A percentile compares a stretch with the other conserved stretches of the same genome.
These are phyloP conservation scores for Macrosoma leucophasiata DNA, from an alignment of 2,888 invertebrate genomes.

Conservation along the genomic window DNA sequence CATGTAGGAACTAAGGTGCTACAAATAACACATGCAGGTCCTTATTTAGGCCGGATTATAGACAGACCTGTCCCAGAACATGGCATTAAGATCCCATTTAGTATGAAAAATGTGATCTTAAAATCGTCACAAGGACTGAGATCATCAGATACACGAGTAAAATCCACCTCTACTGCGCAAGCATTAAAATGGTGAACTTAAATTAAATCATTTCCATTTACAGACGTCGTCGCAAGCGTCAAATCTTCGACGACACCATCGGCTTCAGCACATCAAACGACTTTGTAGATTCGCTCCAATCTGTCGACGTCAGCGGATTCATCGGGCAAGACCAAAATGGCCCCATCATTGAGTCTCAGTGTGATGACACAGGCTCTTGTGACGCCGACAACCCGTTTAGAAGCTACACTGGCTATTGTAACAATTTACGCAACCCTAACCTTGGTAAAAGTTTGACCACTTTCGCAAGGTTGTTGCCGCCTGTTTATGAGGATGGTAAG, in stretches of 20 bases:
- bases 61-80: no score
- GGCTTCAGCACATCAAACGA: slow-evolving; percentile 75
- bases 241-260: slow-evolving; percentile 78
- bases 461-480: slow-evolving; percentile 88
- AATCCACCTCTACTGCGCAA: no score
- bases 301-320: slow-evolving; percentile 84
- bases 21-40: no score
- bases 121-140: no score
- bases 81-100: no score
- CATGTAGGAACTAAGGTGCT: no score
- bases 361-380: slow-evolving; percentile 83
- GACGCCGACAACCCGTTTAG: slow-evolving; percentile 83
- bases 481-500: slow-evolving; percentile 90
- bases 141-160: no score
- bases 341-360: slow-evolving; percentile 80
- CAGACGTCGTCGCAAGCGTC: slow-evolving; percentile 80
- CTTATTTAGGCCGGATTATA: no score
- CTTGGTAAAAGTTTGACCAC: slow-evolving; percentile 90
- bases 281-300: slow-evolving; percentile 85
- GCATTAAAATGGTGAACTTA: no score
- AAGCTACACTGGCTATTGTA: slow-evolving; percentile 89
- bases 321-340: slow-evolving; percentile 76
- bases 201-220: slow-evolving; percentile 2
- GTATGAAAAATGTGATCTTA: no score
- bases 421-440: slow-evolving; percentile 88